Percentiles rank a stretch among this genome's conserved stretches.
Conservation (phyloP, 1,140 invertebrate genomes). For the Trichogramma pretiosum region DNA sequence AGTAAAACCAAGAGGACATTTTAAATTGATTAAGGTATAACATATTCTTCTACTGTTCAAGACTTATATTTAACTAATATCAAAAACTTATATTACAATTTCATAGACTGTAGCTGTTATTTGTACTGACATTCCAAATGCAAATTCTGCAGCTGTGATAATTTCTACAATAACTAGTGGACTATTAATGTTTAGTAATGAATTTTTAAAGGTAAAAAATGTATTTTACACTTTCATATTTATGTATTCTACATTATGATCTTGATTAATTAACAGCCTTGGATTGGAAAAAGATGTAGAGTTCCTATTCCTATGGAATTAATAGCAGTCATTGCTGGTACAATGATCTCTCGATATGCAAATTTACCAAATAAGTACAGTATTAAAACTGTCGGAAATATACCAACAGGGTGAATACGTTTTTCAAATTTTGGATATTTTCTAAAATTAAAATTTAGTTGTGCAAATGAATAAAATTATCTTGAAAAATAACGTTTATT, state of each 20-base stretch:
- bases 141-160: slow-evolving; percentile 58
- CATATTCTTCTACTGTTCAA: background rate
- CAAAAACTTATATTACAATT: too few relatives aligned
- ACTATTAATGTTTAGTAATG: slow-evolving; percentile 68
- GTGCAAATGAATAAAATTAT: too few relatives aligned
- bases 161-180: slow-evolving; percentile 63
- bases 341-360: slow-evolving; percentile 57
- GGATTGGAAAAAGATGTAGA: slow-evolving; percentile 59
- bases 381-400: slow-evolving; percentile 61
- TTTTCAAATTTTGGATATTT: slow-evolving; percentile 19
- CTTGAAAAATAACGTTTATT: too few relatives aligned
- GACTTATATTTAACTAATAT: slow-evolving; percentile 22
- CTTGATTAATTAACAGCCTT: slow-evolving; percentile 52
- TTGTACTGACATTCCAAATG: slow-evolving; percentile 49
- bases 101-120: slow-evolving; percentile 63
- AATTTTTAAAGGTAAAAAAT: slow-evolving; percentile 60
- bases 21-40: slow-evolving; percentile 60
- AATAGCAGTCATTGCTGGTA: slow-evolving; percentile 70
- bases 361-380: slow-evolving; percentile 50
- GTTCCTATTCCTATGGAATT: slow-evolving; percentile 83
- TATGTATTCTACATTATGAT: background rate
- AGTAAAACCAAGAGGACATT: slow-evolving; percentile 58
- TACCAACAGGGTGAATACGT: slow-evolving; percentile 65
- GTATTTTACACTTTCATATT: background rate
- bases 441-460: slow-evolving; percentile 9